Evolutionary conservation across 2,113 vertebrate genomes (phyloP), one percentile per base, ranked within the genome.

Genomic region (Lanius collurio): DNA sequence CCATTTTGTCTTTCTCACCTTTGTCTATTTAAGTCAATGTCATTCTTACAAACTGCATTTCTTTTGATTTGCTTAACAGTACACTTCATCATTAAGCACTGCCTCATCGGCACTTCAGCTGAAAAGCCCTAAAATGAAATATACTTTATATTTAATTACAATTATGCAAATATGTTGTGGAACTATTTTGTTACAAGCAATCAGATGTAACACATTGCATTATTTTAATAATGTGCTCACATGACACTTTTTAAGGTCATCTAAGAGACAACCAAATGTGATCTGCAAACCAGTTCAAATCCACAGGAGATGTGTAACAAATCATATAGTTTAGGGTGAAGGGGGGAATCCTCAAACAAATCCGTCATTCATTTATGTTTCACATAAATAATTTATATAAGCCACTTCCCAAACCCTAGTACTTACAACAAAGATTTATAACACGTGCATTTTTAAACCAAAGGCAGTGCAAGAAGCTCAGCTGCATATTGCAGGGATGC

Each of bases 171-270:
- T 27, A 71, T 27, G 28, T 60, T 53, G n/a, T n/a, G 59, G 42
- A 87, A 44, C 74, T 83, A 83, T 39, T 55, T 77, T 80, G 44
- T 78, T 85, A 65, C 57, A 64, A 93, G 86, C 84, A 69, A 80
- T 64, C 68, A 81, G 71, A 76, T 56, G 30, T 17, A 37, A 74
- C 4, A 2, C 42, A 63, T 44, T 83, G 79, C 57, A 75, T 86
- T 71, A 46, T 86, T 65, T 94, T 47, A 89, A 94, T 75, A 94
- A 78, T 74, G 49, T 67, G 39, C 33, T 31, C 6, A 6, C 33
- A 15, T 39, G 28, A 74, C 42, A 67, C 27, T 85, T 93, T 67
- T 65, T 94, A 93, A 94, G 84, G 85, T 85, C 83, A 91, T 24
- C 77, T 55, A 65, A 57, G 60, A 52, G 55, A 84, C 0, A 0